Evolutionary conservation across 1,140 invertebrate species (phyloP).

Genomic region (Phocides pigmalion): DNA sequence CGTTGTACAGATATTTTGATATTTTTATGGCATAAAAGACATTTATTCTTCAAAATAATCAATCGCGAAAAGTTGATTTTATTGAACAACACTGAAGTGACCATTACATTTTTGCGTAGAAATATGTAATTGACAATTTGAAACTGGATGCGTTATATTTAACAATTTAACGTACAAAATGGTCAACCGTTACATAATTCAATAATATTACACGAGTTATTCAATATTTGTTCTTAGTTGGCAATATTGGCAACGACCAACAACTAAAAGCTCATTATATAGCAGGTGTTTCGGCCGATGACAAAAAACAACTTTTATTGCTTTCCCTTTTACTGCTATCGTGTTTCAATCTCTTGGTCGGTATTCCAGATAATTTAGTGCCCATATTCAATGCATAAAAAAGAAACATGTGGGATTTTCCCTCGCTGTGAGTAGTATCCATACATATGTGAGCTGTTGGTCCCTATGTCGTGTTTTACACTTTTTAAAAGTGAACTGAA

Average conservation of each 20-base stretch:
- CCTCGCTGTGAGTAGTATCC: background rate
- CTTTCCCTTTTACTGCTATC: conserved; percentile 54
- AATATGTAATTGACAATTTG: too few species aligned
- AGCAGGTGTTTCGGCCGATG: conserved; percentile 55
- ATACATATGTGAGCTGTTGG: too few species aligned
- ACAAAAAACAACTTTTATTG: conserved; percentile 63
- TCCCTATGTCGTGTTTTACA: too few species aligned
- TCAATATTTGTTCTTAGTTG: background rate
- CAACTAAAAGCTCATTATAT: conserved; percentile 62
- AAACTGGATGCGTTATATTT: too few species aligned
- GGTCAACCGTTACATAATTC: background rate
- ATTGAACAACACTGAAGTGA: too few species aligned
- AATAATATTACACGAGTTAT: background rate
- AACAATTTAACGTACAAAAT: too few species aligned
- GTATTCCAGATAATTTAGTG: conserved; percentile 37
- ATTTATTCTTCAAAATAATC: too few species aligned
- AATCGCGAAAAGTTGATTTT: too few species aligned
- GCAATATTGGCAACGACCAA: conserved; percentile 35
- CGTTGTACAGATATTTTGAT: too few species aligned
- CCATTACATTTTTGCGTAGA: too few species aligned
- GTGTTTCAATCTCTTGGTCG: conserved; percentile 45
- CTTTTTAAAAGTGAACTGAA: too few species aligned
- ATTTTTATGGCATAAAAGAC: too few species aligned
- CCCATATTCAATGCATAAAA: background rate
- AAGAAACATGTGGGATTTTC: background rate